Conservation (phyloP, 2,113 vertebrate genomes). For the Sitta europaea region DNA sequence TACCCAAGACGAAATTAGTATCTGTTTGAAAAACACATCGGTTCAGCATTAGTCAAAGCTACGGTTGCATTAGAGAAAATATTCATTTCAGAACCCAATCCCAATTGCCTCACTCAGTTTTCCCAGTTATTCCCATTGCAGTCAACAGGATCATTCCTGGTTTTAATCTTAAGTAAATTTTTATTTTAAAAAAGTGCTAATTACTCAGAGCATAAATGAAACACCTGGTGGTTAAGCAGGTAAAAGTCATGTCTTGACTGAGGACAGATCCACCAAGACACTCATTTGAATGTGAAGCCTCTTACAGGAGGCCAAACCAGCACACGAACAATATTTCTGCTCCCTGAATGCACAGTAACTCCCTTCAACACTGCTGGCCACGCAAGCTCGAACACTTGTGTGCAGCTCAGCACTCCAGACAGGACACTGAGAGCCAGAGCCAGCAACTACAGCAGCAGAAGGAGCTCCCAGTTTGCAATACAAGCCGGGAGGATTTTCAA, state of each 20-base stretch:
- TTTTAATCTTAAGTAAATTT: not conserved
- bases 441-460: not conserved
- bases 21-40: conserved; percentile 77
- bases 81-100: not conserved
- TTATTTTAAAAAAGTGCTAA: not conserved
- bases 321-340: not conserved
- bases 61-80: not conserved
- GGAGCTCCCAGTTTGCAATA: not conserved
- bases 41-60: not conserved
- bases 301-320: not conserved
- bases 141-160: not conserved
- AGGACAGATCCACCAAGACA: not conserved
- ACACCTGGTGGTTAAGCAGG: not conserved
- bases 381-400: not conserved
- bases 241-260: not conserved
- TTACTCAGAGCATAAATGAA: not conserved
- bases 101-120: not conserved
- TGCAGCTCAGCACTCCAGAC: not conserved
- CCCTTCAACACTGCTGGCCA: not conserved
- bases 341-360: not conserved
- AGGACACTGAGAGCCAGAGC: not conserved
- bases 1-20: conserved; percentile 96
- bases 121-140: not conserved
- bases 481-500: not conserved
- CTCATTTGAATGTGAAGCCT: not conserved